Base-by-base conservation (phyloP, 2,888 invertebrate genomes). In the Hydrotaea diabolus region DNA sequence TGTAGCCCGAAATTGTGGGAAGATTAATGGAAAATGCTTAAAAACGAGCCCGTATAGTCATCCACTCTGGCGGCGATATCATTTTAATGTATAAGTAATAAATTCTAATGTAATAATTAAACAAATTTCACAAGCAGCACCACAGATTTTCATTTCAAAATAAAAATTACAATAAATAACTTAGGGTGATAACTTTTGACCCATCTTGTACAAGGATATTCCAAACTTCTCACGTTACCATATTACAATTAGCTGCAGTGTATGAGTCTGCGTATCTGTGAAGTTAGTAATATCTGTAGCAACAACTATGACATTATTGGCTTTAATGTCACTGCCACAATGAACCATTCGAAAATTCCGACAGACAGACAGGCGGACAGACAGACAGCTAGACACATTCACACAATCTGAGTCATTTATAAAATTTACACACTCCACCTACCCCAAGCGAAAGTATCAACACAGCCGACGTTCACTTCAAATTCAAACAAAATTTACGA, bases 231-330 rank as follows among this genome's bases (percentile, higher is more conserved):
- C n/a, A n/a, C n/a, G 2, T 21, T 57, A 21, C 21, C 2, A 31
- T 31, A 31, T 31, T 31, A 4, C 2, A 31, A 31, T 31, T 31
- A 4, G 19, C 21, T 13, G 1, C 36, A 62, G 62, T 62, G 17
- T 19, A 55, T 26, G 7, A 8, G 1, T 11, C 17, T 64, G 31
- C 73, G 3, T 43, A 39, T 73, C 46, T 71, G n/a, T 19, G 53
- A 74, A 71, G 53, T 76, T 57, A 74, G 77, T 59, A 64, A 73
- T 81, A 69, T 76, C 49, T 78, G 59, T 31, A 78, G 69, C 73
- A 77, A 57, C 76, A 82, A 64, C 72, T 81, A 80, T 80, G 73
- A 82, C 79, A 85, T 80, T 85, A 82, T 85, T 85, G 82, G 85
- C 82, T 82, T 82, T 74, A 74, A 80, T 85, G 77, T 82, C 82